Evolutionary conservation across 2,888 invertebrate genomes (phyloP), one percentile per base, ranked within the genome.

Genomic region (Ochlodes sylvanus): DNA sequence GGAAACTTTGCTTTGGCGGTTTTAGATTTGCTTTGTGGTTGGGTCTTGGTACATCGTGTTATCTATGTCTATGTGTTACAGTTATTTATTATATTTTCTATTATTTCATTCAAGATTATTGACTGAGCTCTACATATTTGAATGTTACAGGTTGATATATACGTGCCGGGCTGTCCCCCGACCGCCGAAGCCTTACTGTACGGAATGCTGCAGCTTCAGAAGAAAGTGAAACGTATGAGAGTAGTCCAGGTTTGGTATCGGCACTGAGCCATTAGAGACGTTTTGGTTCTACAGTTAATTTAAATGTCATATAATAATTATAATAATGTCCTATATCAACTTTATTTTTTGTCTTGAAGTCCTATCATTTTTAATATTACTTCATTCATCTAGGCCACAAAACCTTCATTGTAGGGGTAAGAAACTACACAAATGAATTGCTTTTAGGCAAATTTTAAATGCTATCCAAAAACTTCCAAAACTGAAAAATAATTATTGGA

Each of bases 151-250:
- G 92, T 92, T 68, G 98, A 98, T 85, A 97, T 98, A 76, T 98
- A 98, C 85, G 97, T 98, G 52, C 98, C 98, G 71, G 98, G 98
- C 14, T 98, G 98, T 89, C 98, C 98, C 32, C 98, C 98, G n/a
- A 97, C 98, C 0, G 98, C 98, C 0, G 98, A 98, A 90, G 98
- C 98, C 1, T 90, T 98, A 15, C 89, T 98, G 65, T 98, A 98
- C 81, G 97, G 96, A 27, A 93, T 98, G 80, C 90, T 98, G 65
- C 97, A 97, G 82, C 92, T 98, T 6, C 97, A 98, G 89, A 97
- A 96, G 89, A 98, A 98, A 84, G 95, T 98, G 14, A 98, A 98
- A 82, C 93, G 97, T 15, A 95, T 95, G 95, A 94, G 94, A 70
- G 82, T 89, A 0, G 71, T 94, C 7, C 97, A 88, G 75, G 75